Evolutionary conservation across 2,888 invertebrate genomes (phyloP), one percentile per base, ranked within the genome.

Genomic region (Troglohyphantes excavatus): DNA sequence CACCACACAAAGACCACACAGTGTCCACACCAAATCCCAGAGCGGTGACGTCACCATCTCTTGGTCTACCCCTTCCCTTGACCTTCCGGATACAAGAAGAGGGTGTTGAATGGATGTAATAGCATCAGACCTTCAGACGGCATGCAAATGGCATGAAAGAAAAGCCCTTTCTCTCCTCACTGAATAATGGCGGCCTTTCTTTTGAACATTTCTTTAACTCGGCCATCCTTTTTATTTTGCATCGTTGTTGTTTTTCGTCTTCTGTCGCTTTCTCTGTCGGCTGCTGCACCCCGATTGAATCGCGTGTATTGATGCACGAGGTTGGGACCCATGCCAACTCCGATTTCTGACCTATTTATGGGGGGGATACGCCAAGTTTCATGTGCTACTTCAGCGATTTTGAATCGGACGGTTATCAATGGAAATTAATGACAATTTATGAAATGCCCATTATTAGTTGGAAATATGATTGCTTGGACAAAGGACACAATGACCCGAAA

Each of bases 141-240:
- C 39, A 21, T 46, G 72, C 43, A 43, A 43, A 33, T 63, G 76
- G 17, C 39, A 79, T 46, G 67, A 79, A 75, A 27, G 43, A 39
- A 78, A 78, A 26, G 67, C 23, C 79, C 46, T 39, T 70, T 33
- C 33, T 19, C 19, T 39, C 27, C 5, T n/a, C 78, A 26, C 2
- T 2, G 26, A 46, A 79, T 79, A 79, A 67, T 67, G 65, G 33
- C 79, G 79, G 78, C 67, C 79, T 78, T 78, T 78, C 79, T 79
- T 67, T 29, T 67, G 72, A 73, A 73, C 72, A 46, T n/a, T 26
- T 2, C 6, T 7, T 59, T 21, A 17, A 21, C 2, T 46, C 46
- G 11, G 46, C 17, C 11, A 2, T 46, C 46, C 3, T 17, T n/a
- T n/a, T n/a, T 39, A 9, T 39, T 39, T 9, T 3, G 39, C 3